Evolutionary conservation across 2,888 invertebrate species (phyloP), one percentile per base, ranked within the genome.

Genomic region (Lasioglossum zephyrum): DNA sequence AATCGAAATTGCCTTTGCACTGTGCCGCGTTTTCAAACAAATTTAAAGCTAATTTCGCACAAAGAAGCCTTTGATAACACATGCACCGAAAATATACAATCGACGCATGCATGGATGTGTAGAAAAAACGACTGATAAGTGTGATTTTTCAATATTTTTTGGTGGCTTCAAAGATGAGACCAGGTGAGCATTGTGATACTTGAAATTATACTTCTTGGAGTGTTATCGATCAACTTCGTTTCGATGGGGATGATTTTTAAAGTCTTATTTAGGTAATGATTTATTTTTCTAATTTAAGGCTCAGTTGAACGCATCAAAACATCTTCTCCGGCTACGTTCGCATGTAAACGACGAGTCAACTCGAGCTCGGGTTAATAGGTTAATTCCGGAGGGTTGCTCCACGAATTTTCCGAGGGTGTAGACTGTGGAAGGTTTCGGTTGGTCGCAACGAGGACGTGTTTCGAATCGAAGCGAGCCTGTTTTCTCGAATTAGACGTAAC

Each of bases 401-500:
- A 13, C 44, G 63, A 72, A 72, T 83, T 78, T 78, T 18, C 18
- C 31, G 3, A 44, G 70, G 60, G 36, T 63, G 22, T 36, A 22
- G 63, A 63, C 77, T 53, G 70, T 16, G 57, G 53, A 36, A 49
- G 22, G 47, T 66, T 66, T 66, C 41, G 49, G 63, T n/a, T 16
- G 41, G 31, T 26, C 49, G 31, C 63, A 6, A 31, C 6, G 1
- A n/a, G 41, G 8, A 81, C 86, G 85, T 81, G 85, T 77, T 18
- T 60, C 53, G 76, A 81, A 79, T 85, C 47, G 4, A 69, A 79
- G n/a, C 36, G 16, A 13, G 5, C 49, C 22, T 60, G 82, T 73
- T 74, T 70, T 70, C 73, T 18, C 70, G 1, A 80, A 86, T 84
- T 72, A 77, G 63, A 74, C 47, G 60, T 76, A 81, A 26, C 74